phyloP scores from a whole-genome alignment of 2,113 vertebrate genomes.

The Cephalopterus ornatus region DNA sequence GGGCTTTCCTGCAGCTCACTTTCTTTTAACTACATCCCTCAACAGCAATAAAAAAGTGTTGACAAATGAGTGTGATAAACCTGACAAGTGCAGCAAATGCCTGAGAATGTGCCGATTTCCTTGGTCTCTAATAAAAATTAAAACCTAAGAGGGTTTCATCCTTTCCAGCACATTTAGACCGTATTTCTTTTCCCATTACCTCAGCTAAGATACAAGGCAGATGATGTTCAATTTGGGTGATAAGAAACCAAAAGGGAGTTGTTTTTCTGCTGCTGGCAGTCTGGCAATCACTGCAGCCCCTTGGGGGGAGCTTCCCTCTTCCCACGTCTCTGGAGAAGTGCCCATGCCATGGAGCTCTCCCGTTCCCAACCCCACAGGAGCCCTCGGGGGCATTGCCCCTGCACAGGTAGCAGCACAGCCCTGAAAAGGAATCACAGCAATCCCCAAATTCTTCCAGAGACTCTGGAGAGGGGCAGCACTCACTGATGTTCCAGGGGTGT shows the following conservation, averaged over 20 bases:
- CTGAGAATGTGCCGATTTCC: not conserved
- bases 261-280: not conserved
- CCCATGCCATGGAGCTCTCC: not conserved
- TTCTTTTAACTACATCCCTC: not conserved
- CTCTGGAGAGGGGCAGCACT: not conserved
- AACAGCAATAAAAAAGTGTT: not conserved
- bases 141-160: not conserved
- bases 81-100: not conserved
- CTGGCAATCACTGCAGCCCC: not conserved
- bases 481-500: not conserved
- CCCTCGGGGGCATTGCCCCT: rapidly evolving
- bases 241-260: not conserved
- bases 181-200: not conserved
- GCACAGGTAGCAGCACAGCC: not conserved
- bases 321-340: not conserved
- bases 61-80: not conserved
- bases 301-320: not conserved
- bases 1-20: not conserved
- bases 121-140: not conserved
- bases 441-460: not conserved
- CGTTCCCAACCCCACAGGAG: rapidly evolving
- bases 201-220: not conserved
- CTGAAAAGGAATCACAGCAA: not conserved
- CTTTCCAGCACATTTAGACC: not conserved
- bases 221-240: not conserved